phyloP scores from a whole-genome alignment of 2,797 vertebrate genomes.

The Trachurus trachurus region DNA sequence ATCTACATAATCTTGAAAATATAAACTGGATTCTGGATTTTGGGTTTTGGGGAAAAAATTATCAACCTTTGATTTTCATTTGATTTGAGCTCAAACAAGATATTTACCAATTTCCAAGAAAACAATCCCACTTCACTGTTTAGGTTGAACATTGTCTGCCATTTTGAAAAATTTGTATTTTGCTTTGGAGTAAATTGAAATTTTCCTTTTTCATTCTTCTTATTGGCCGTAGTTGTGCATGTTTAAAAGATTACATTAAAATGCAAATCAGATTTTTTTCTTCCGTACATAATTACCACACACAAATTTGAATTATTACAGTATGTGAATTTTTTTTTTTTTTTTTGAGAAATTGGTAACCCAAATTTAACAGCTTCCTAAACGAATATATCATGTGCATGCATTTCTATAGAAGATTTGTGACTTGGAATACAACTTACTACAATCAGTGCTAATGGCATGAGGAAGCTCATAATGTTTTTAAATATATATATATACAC shows the following conservation, averaged over 20 bases:
- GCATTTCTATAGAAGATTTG: neutral
- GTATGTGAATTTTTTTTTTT: neutral
- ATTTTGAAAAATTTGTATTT: neutral
- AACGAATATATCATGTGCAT: conserved; percentile 51
- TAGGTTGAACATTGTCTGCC: neutral
- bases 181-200: neutral
- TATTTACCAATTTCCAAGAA: neutral
- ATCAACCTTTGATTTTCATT: neutral
- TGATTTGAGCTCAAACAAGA: neutral
- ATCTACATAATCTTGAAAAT: neutral
- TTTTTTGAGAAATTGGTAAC: conserved; percentile 12
- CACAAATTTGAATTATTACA: neutral
- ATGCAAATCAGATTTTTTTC: neutral
- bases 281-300: neutral
- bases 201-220: neutral
- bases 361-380: neutral
- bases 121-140: neutral
- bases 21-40: neutral
- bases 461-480: conserved; percentile 20
- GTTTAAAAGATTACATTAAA: neutral
- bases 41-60: no score
- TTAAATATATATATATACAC: neutral
- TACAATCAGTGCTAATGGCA: conserved; percentile 22
- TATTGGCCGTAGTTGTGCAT: neutral
- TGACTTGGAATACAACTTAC: neutral